Conservation (phyloP, 2,113 vertebrate genomes). For the Lontra canadensis region DNA sequence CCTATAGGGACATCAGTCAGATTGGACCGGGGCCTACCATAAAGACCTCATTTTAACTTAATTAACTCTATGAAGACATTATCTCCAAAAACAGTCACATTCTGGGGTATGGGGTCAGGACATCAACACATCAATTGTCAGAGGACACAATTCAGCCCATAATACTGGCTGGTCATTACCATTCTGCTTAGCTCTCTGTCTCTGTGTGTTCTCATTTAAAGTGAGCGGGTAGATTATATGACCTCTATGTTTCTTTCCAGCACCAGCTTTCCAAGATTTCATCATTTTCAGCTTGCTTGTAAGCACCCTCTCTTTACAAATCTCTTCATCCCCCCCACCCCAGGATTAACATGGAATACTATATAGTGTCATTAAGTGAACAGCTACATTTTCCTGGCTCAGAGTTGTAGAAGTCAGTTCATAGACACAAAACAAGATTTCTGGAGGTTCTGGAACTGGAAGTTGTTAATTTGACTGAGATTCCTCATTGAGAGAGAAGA, state of each 20-base stretch:
- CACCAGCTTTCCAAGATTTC: background rate
- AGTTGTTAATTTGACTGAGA: conserved; percentile 37
- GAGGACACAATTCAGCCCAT: background rate
- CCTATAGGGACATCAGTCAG: background rate
- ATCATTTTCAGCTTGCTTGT: background rate
- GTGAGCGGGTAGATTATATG: background rate
- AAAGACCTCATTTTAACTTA: background rate
- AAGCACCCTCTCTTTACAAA: background rate
- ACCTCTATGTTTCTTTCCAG: background rate
- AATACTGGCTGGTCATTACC: background rate
- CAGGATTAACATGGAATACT: background rate
- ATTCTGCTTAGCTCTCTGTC: background rate
- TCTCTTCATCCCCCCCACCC: background rate
- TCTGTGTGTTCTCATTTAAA: background rate
- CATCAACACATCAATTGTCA: background rate
- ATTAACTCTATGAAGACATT: background rate
- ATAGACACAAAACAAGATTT: background rate
- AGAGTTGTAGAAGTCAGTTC: background rate
- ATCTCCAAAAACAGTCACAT: background rate
- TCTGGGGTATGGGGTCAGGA: background rate
- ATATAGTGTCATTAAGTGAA: background rate
- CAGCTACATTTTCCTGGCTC: background rate
- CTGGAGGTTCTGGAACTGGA: background rate
- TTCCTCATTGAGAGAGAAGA: background rate
- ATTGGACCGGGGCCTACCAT: background rate